Evolutionary conservation across 2,797 vertebrate genomes (phyloP).

Genomic region (Channa striata): DNA sequence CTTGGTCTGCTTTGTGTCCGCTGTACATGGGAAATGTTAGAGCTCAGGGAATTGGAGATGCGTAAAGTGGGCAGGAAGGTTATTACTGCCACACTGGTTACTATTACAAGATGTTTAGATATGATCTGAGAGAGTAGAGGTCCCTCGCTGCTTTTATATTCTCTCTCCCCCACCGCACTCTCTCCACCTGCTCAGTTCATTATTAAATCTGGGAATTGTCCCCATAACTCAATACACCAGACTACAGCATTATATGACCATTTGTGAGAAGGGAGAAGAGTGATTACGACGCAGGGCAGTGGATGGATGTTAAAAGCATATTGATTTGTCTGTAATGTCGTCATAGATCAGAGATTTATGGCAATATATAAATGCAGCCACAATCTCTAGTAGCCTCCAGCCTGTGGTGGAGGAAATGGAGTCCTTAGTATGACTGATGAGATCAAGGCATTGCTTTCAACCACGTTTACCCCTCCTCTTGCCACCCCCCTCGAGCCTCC

Average conservation of each 20-base stretch:
- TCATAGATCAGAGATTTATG: slow-evolving; percentile 85
- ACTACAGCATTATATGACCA: slow-evolving; percentile 84
- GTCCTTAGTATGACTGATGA: slow-evolving; percentile 83
- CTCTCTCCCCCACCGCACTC: slow-evolving; percentile 47
- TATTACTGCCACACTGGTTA: slow-evolving; percentile 79
- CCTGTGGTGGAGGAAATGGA: slow-evolving; percentile 79
- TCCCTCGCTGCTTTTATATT: slow-evolving; percentile 79
- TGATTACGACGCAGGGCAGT: slow-evolving; percentile 77
- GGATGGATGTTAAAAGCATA: slow-evolving; percentile 89
- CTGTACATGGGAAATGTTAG: slow-evolving; percentile 35
- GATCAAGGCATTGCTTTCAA: slow-evolving; percentile 77
- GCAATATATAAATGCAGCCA: slow-evolving; percentile 80
- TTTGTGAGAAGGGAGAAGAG: slow-evolving; percentile 77
- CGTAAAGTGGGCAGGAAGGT: slow-evolving; percentile 72
- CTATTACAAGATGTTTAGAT: slow-evolving; percentile 84
- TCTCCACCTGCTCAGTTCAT: slow-evolving; percentile 80
- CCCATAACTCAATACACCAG: slow-evolving; percentile 82
- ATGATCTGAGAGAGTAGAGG: slow-evolving; percentile 81
- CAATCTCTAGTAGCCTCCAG: slow-evolving; percentile 75
- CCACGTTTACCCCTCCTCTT: slow-evolving; percentile 52
- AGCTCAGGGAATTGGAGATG: slow-evolving; percentile 64
- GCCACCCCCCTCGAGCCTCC: slow-evolving; percentile 25
- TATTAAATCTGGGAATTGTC: slow-evolving; percentile 89
- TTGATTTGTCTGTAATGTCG: slow-evolving; percentile 87
- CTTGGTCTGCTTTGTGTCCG: slow-evolving; percentile 30